Conservation (phyloP, 53 echinoderm and acorn worm species). For the Stichopus horrens region DNA sequence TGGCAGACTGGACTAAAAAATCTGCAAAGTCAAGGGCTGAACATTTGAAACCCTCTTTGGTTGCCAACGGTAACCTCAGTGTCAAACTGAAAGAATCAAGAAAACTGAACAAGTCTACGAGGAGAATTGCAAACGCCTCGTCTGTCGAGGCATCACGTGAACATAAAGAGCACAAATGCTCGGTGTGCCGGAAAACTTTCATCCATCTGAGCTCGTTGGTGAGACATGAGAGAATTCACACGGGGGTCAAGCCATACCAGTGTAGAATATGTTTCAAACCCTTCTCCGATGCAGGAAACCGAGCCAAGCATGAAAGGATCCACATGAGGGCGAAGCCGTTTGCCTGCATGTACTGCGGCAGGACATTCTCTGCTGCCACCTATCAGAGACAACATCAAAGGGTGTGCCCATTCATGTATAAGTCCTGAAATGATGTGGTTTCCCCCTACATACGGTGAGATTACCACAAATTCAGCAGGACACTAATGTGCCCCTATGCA, state of each 20-base stretch:
- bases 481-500: background rate
- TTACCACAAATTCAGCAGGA: no score
- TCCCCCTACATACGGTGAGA: background rate
- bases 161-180: constrained; percentile 1
- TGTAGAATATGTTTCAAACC: constrained; percentile 20
- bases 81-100: background rate
- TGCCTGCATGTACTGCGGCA: constrained; percentile 1
- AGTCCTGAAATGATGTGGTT: background rate
- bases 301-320: constrained; percentile 34
- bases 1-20: background rate
- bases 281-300: constrained; percentile 37
- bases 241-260: constrained; percentile 28
- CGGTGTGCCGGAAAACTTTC: background rate
- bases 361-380: background rate
- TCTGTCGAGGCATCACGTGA: background rate
- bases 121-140: background rate
- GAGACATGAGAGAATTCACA: constrained; percentile 36
- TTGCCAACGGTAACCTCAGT: background rate
- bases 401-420: background rate
- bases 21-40: background rate
- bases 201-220: constrained; percentile 11
- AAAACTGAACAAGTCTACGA: background rate
- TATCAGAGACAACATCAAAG: constrained; percentile 5
- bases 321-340: constrained; percentile 4
- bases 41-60: background rate